Evolutionary conservation across 2,888 invertebrate species (phyloP), one percentile per base, ranked within the genome.

Genomic region (Drosophila sordidapex): DNA sequence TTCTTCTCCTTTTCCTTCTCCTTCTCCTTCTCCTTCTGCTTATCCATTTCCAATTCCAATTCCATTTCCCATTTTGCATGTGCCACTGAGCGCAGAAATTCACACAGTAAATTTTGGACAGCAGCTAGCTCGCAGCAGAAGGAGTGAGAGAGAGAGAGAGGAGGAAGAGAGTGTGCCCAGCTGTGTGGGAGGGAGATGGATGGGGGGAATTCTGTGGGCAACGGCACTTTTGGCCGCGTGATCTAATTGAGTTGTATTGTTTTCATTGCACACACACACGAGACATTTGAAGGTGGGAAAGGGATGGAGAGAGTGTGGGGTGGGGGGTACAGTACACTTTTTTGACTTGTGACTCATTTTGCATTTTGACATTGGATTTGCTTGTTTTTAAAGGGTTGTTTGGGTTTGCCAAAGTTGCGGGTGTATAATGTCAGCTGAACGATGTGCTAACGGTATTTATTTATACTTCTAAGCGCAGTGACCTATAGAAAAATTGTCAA

Each of bases 231-330:
- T 73, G 65, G 66, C 53, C 54, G 80, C 82, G 40, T 70, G 74
- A 66, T 74, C 81, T 82, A 86, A 86, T 89, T 86, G 85, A 89
- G 79, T 70, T 87, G 88, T 83, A 89, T 86, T 86, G 90, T 89
- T 67, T 73, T 68, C 36, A 38, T 43, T 29, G 21, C 31, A 49
- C 25, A 27, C 25, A 18, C 8, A 52, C 11, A 18, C 3, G 25
- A 1, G 2, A 25, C 25, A 13, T 4, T 46, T 15, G 25, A 8
- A 8, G 15, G 15, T 36, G 15, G 15, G 15, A 36, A 7, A 7
- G 3, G 6, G 7, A 36, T n/a, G n/a, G 1, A 2, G 25, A 18
- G 11, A 4, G 15, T 1, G 49, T 13, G 4, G 56, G 10, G 25
- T 6, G 29, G 21, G 49, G 4, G 27, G 27, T 3, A 27, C 21